Percentiles rank a stretch among this genome's conserved stretches.
Conservation (phyloP, 2,113 vertebrate genomes). For the Bujurquina vittata region DNA sequence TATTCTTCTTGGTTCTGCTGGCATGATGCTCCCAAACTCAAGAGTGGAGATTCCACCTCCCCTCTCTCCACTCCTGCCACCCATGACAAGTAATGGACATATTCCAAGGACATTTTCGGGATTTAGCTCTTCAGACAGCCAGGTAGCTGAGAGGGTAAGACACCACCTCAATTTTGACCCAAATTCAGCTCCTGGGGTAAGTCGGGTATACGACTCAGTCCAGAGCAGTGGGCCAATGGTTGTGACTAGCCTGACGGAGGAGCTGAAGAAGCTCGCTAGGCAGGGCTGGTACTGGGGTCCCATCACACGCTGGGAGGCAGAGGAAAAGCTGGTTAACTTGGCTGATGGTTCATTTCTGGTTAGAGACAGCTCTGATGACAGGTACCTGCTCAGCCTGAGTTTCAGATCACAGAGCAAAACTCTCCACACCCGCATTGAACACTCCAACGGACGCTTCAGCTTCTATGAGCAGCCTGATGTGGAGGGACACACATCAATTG, state of each 20-base stretch:
- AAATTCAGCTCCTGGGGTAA: constrained; percentile 92
- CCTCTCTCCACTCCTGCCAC: constrained; percentile 93
- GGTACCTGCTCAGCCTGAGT: constrained; percentile 96
- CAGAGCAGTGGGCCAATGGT: constrained; percentile 95
- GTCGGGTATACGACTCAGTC: constrained; percentile 94
- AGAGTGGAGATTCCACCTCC: constrained; percentile 87
- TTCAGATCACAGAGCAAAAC: constrained; percentile 97
- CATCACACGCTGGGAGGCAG: constrained; percentile 97
- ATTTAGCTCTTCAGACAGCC: constrained; percentile 86
- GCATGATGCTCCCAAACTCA: constrained; percentile 89
- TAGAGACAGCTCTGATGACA: constrained; percentile 96
- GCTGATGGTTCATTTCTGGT: constrained; percentile 95
- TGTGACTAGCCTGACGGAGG: constrained; percentile 95
- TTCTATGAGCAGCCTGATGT: constrained; percentile 98
- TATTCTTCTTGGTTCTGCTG: constrained; percentile 87
- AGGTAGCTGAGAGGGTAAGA: constrained; percentile 89
- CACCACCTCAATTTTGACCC: constrained; percentile 97
- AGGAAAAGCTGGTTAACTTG: constrained; percentile 93
- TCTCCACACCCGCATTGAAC: constrained; percentile 97
- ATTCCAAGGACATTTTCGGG: constrained; percentile 90
- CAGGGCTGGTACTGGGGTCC: constrained; percentile 99
- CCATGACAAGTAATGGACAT: constrained; percentile 83
- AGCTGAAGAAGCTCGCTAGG: constrained; percentile 95
- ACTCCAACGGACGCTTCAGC: constrained; percentile 98
- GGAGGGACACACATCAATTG: constrained; percentile 97